Evolutionary conservation across 2,888 invertebrate species (phyloP).

Genomic region (Calameuta pallipes): DNA sequence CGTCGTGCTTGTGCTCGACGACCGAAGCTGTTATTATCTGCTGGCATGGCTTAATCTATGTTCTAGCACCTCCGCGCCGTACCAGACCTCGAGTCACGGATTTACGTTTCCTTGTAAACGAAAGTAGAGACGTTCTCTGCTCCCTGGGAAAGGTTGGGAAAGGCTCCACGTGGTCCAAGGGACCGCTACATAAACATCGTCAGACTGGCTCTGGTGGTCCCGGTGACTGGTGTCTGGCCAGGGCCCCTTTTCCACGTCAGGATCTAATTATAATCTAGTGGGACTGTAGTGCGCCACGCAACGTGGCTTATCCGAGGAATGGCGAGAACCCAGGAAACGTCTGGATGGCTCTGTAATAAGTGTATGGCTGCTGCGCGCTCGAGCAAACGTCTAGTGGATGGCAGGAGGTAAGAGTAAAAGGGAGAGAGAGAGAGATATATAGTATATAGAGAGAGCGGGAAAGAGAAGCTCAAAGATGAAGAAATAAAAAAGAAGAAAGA

Average conservation of each 20-base stretch:
- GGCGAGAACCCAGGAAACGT: constrained; percentile 28
- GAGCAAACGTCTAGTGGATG: neutral
- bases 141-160: constrained; percentile 18
- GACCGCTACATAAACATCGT: constrained; percentile 11
- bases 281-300: constrained; percentile 34
- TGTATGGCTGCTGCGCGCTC: neutral
- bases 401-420: neutral
- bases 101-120: constrained; percentile 29
- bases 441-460: neutral
- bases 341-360: neutral
- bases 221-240: neutral
- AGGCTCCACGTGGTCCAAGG: constrained; percentile 34
- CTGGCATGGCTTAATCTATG: neutral
- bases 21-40: neutral
- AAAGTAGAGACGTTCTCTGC: neutral
- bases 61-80: neutral
- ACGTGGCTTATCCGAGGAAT: constrained; percentile 23
- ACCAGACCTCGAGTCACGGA: constrained; percentile 24
- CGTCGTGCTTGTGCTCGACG: neutral
- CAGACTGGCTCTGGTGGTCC: neutral
- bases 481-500: neutral
- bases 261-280: constrained; percentile 36
- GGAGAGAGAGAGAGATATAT: neutral
- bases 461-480: constrained; percentile 13
- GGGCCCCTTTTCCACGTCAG: neutral